Evolutionary conservation across 2,888 invertebrate species (phyloP).

Genomic region (Glyphotaelius pellucidus): DNA sequence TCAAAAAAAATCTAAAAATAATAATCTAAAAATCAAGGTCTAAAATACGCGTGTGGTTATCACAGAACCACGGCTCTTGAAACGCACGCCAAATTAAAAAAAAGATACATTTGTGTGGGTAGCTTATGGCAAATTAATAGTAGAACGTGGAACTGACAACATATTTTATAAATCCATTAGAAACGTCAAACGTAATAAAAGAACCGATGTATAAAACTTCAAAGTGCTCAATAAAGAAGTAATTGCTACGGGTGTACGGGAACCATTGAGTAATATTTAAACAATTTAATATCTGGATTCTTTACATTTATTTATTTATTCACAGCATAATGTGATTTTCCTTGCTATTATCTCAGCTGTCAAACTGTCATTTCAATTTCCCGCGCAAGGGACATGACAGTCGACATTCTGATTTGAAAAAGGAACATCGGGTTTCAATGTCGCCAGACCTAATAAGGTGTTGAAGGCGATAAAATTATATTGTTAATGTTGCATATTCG

Average conservation of each 20-base stretch:
- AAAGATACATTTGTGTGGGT: not conserved
- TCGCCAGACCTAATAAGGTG: slow-evolving; percentile 51
- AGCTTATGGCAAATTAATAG: not conserved
- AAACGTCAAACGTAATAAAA: not conserved
- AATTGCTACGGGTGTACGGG: not conserved
- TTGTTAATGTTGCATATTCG: not conserved
- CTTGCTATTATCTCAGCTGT: not conserved
- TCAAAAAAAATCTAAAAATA: no score
- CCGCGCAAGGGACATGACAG: slow-evolving; percentile 22
- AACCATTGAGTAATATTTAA: not conserved
- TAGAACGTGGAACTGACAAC: not conserved
- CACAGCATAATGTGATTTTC: not conserved
- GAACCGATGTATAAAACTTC: not conserved
- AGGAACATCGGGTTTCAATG: slow-evolving; percentile 46
- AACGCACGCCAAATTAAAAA: not conserved
- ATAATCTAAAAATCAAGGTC: not conserved
- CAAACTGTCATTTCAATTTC: slow-evolving; percentile 27
- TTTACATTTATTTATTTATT: not conserved
- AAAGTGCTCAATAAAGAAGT: not conserved
- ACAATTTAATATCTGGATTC: not conserved
- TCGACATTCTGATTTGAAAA: slow-evolving; percentile 18
- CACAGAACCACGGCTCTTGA: no score
- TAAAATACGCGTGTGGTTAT: no score
- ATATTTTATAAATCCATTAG: not conserved
- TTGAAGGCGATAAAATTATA: slow-evolving; percentile 25